Evolutionary conservation across 1,140 invertebrate genomes (phyloP), one percentile per base, ranked within the genome.

Genomic region (Aphelinus certus): DNA sequence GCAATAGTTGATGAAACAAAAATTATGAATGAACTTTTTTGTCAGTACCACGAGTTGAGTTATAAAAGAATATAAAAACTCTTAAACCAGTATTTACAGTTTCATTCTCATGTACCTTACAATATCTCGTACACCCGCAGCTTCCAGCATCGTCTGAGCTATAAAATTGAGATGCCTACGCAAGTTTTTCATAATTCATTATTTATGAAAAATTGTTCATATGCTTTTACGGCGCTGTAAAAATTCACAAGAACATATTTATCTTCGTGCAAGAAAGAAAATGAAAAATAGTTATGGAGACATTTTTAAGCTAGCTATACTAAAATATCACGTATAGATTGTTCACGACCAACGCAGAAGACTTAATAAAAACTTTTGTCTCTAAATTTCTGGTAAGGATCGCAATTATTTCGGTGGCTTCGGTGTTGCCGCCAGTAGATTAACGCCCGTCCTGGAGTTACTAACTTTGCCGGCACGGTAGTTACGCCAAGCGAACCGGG

Each of bases 351-450:
- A 26, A 26, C 26, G 3, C 3, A 42, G 10, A 58, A n/a, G 62
- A 72, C 61, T 72, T 72, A 64, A 72, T 72, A 72, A 72, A 71
- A 72, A 72, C 51, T 65, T 65, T 2, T 65, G 61, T 65, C 71
- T 9, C 71, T 58, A 63, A 71, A 71, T 1, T 71, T 63, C 53
- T 5, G n/a, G 71, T 56, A n/a, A 65, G 61, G 62, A 65, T 57
- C 71, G 55, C 65, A 72, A 64, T 72, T 64, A 72, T 72, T 72
- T 62, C 48, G 60, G 1, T 7, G 42, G 61, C 1, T n/a, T n/a
- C 51, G 71, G 2, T 51, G 42, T 10, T 55, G 51, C 43, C 5
- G 9, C 7, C 26, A 10, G 43, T 65, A 57, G 71, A 72, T 72
- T 65, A 72, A 65, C 61, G 65, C 43, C 51, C 53, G 43, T 5